These are phyloP conservation scores for Cephus pulcher DNA, from an alignment of 2,888 invertebrate species.

Conservation along the genomic window DNA sequence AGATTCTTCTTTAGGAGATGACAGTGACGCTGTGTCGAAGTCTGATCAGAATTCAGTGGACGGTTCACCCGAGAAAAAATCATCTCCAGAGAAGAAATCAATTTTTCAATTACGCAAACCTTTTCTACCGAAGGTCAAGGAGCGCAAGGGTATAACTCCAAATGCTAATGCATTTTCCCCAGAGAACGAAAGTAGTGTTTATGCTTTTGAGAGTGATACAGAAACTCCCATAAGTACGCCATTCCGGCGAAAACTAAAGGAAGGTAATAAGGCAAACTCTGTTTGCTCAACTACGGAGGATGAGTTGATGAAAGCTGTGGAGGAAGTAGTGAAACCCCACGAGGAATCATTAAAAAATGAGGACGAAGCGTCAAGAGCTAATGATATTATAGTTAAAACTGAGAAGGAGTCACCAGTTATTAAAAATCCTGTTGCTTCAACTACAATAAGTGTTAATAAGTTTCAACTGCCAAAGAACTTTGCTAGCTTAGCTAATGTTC, in stretches of 20 bases:
- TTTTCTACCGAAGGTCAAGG: constrained; percentile 71
- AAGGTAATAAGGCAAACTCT: constrained; percentile 35
- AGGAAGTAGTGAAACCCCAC: constrained; percentile 32
- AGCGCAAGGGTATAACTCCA: constrained; percentile 64
- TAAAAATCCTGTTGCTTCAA: constrained; percentile 19
- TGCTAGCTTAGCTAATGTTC: constrained; percentile 52
- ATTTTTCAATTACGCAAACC: constrained; percentile 68
- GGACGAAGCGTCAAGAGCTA: background rate
- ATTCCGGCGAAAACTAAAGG: constrained; percentile 66
- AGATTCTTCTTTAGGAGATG: constrained; percentile 38
- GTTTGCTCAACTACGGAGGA: constrained; percentile 62
- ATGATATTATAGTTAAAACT: constrained; percentile 10
- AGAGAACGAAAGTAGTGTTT: constrained; percentile 78
- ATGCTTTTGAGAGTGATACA: constrained; percentile 78
- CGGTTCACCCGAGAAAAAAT: constrained; percentile 48
- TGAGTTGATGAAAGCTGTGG: constrained; percentile 60
- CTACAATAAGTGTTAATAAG: constrained; percentile 33
- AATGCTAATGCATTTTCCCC: constrained; percentile 74
- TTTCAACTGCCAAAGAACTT: constrained; percentile 58
- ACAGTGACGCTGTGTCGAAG: constrained; percentile 48
- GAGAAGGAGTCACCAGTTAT: constrained; percentile 32
- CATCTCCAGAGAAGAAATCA: constrained; percentile 45
- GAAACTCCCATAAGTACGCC: constrained; percentile 72
- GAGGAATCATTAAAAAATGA: background rate
- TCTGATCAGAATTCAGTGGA: constrained; percentile 49